A percentile compares a stretch with the other conserved stretches of the same genome.
These are phyloP conservation scores for Leucoptera coffeella DNA, from an alignment of 2,888 invertebrate genomes.

Conservation along the genomic window DNA sequence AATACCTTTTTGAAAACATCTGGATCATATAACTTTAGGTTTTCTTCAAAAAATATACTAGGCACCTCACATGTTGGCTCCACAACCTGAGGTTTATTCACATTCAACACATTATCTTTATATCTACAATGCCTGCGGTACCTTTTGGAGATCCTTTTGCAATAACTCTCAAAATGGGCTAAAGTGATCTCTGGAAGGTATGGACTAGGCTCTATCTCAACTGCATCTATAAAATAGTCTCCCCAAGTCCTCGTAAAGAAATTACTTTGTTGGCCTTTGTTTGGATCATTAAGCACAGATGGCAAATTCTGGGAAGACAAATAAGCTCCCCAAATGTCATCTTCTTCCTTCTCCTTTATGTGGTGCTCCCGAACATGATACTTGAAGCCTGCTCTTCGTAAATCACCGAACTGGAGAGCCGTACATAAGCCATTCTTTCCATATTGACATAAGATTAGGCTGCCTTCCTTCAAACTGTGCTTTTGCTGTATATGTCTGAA, in stretches of 20 bases:
- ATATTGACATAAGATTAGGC: constrained; percentile 81
- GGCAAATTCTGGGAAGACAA: constrained; percentile 92
- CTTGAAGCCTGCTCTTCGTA: constrained; percentile 82
- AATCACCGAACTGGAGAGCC: constrained; percentile 82
- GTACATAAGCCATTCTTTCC: constrained; percentile 83
- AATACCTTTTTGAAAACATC: constrained; percentile 82
- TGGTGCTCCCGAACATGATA: constrained; percentile 72
- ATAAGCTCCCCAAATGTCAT: constrained; percentile 70
- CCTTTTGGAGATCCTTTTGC: constrained; percentile 68
- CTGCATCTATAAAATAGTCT: constrained; percentile 83
- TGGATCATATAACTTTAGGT: constrained; percentile 72
- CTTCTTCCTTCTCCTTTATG: constrained; percentile 30
- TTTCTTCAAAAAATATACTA: constrained; percentile 74
- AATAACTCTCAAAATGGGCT: constrained; percentile 81
- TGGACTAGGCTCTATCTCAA: constrained; percentile 68
- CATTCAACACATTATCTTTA: constrained; percentile 27
- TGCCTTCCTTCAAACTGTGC: constrained; percentile 80
- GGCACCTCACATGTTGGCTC: constrained; percentile 66
- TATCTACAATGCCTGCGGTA: constrained; percentile 58
- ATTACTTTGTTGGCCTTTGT: constrained; percentile 81
- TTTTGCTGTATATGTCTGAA: constrained; percentile 70
- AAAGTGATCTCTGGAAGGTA: constrained; percentile 78
- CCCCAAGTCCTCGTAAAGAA: constrained; percentile 99
- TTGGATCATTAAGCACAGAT: constrained; percentile 92
- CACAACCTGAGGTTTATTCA: constrained; percentile 27